These are phyloP conservation scores for Carapus acus DNA, from an alignment of 2,797 vertebrate genomes.

Conservation along the genomic window DNA sequence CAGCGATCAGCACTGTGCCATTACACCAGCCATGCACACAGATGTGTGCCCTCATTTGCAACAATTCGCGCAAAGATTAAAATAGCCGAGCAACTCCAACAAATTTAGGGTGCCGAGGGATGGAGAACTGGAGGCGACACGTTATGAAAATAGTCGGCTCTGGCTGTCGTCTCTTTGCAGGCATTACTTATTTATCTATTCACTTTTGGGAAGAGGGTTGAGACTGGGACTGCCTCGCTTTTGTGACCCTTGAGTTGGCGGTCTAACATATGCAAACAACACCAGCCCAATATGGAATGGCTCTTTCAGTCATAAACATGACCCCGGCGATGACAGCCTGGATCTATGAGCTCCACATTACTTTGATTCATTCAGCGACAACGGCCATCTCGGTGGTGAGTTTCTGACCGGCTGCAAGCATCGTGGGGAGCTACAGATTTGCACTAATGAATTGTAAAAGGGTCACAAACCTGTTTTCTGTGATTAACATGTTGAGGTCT, in stretches of 20 bases:
- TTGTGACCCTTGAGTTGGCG: conserved; percentile 54
- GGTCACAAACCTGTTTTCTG: conserved; percentile 28
- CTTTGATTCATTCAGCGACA: conserved; percentile 65
- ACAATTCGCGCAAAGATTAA: conserved; percentile 55
- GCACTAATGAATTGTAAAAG: conserved; percentile 35
- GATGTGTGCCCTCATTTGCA: conserved; percentile 64
- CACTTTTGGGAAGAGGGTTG: conserved; percentile 26
- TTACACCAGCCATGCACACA: conserved; percentile 53
- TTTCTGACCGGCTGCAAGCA: conserved; percentile 42
- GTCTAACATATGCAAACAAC: conserved; percentile 60
- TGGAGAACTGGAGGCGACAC: conserved; percentile 41
- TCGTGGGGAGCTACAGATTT: conserved; percentile 33
- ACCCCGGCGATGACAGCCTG: conserved; percentile 54
- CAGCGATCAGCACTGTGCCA: conserved; percentile 49
- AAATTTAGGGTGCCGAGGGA: conserved; percentile 46
- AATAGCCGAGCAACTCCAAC: conserved; percentile 56
- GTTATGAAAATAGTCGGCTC: conserved; percentile 47
- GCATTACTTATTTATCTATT: no score
- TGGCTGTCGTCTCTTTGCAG: neutral
- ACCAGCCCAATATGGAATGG: conserved; percentile 66
- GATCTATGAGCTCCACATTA: conserved; percentile 54
- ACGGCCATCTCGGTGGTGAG: conserved; percentile 40
- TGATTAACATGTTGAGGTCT: conserved; percentile 58
- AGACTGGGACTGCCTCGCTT: conserved; percentile 49
- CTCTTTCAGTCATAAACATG: conserved; percentile 61